A percentile compares a stretch with the other conserved stretches of the same genome.
Evolutionary conservation across 1,140 invertebrate species (phyloP).

Genomic region (Philotrypesis tridentata): DNA sequence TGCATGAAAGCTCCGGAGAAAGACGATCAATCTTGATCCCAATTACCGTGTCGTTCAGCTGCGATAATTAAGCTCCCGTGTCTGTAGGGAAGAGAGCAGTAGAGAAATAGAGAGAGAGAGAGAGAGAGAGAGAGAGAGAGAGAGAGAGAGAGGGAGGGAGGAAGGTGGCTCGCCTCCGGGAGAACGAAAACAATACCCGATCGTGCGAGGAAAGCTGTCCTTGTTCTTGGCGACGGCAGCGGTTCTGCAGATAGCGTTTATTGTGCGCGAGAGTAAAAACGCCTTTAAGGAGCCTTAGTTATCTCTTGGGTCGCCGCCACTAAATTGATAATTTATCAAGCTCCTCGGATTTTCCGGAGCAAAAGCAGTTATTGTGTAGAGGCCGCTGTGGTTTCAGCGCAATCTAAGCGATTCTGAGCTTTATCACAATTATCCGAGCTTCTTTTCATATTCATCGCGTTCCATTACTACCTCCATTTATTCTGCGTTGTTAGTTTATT

Average conservation of each 20-base stretch:
- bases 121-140: too few relatives aligned
- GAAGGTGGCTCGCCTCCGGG: constrained; percentile 39
- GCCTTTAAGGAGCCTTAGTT: neutral
- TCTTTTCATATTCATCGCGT: neutral
- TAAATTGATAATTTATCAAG: constrained; percentile 46
- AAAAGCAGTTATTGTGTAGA: neutral
- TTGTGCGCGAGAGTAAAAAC: constrained; percentile 10
- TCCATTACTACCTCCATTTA: neutral
- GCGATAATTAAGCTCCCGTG: constrained; percentile 64
- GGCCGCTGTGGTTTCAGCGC: neutral
- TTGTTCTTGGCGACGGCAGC: neutral
- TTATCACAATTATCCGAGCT: neutral
- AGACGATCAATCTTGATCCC: constrained; percentile 68
- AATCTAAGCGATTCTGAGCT: neutral
- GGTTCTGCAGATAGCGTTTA: neutral
- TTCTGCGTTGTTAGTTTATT: too few relatives aligned
- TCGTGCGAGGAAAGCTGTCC: constrained; percentile 28
- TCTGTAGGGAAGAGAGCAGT: constrained; percentile 50
- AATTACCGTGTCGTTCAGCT: constrained; percentile 69
- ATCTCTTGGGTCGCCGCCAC: neutral
- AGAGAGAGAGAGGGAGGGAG: neutral
- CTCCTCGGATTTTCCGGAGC: neutral
- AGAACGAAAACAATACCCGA: constrained; percentile 60
- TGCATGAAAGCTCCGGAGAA: constrained; percentile 45
- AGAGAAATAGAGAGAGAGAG: neutral